Evolutionary conservation across 2,113 vertebrate species (phyloP).

Genomic region (Dasypus novemcinctus): DNA sequence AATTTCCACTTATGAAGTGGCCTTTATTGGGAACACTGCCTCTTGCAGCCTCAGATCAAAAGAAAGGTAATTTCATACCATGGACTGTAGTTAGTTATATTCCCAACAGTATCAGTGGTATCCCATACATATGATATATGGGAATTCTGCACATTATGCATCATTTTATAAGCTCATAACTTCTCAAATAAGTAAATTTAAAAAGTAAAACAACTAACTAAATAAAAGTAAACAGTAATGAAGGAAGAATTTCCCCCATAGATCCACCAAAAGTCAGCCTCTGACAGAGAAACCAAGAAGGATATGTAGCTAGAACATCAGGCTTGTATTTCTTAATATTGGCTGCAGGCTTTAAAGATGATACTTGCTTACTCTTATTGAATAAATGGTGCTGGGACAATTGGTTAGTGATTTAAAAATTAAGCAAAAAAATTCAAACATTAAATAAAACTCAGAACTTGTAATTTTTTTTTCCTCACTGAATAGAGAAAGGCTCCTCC

Average conservation of each 20-base stretch:
- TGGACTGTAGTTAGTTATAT: no score
- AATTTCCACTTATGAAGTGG: slow-evolving; percentile 9
- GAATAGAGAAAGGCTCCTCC: background rate
- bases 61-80: background rate
- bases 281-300: background rate
- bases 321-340: background rate
- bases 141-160: no score
- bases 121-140: no score
- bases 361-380: background rate
- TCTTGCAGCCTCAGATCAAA: background rate
- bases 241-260: background rate
- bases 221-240: background rate
- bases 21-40: background rate
- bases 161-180: no score
- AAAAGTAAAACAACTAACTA: no score
- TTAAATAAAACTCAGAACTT: background rate
- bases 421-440: background rate
- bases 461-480: background rate
- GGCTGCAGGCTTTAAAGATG: background rate
- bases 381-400: background rate
- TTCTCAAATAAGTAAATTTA: no score
- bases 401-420: slow-evolving; percentile 5
- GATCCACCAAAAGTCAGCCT: background rate
- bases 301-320: background rate
- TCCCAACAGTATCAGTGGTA: no score